Evolutionary conservation across 2,797 vertebrate species (phyloP), one percentile per base, ranked within the genome.

Genomic region (Argyrosomus regius): DNA sequence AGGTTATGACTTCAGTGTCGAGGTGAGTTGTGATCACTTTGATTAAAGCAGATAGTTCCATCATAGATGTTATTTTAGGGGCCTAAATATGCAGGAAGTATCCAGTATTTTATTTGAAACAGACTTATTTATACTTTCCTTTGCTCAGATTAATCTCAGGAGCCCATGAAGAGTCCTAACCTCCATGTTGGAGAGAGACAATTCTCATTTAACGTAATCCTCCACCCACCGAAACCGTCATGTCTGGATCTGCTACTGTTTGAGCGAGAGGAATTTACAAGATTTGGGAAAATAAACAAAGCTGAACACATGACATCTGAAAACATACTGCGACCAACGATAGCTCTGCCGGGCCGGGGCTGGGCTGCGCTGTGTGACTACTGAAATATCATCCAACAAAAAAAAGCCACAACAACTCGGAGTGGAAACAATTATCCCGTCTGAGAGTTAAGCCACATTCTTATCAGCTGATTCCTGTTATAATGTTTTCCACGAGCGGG

Each of bases 351-450:
- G 73, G 75, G 28, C 0, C 5, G 28, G 73, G 75, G 28, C 0
- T 0, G 28, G 28, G 20, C 28, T 11, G 1, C 12, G 11, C 77
- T 78, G 61, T 78, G 74, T 64, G 78, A 77, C 75, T 35, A 66
- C 72, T 69, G 70, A 82, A 81, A 82, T 62, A 58, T 75, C 57
- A 66, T 73, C 60, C 20, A 35, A 8, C 8, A 2, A 35, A 9
- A 39, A 39, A 39, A 39, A 39, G 50, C 53, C 74, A 66, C 65
- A 82, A 71, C 79, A 83, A 64, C 54, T 68, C 53, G 5, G 49
- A 79, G 88, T 90, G 90, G 88, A 93, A 93, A 90, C 89, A 87
- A 88, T 92, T 88, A 86, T 82, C 72, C 71, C 22, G 72, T 77
- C 83, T 88, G 78, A 88, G 84, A 64, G 80, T 78, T n/a, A 22